Conservation (phyloP, 2,888 invertebrate genomes). For the Philereme vetulata region DNA sequence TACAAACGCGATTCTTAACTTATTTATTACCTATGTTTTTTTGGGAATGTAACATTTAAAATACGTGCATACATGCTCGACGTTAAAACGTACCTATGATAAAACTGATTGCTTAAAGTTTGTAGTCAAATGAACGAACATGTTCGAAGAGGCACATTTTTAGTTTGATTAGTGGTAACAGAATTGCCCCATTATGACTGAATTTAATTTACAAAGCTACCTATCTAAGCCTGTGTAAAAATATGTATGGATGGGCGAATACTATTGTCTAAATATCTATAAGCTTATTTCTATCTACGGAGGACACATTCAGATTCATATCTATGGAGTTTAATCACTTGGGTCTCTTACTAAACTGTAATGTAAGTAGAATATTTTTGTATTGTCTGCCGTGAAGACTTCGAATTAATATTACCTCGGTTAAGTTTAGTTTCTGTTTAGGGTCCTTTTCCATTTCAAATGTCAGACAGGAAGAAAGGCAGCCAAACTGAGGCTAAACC, state of each 20-base stretch:
- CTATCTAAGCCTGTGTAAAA: slow-evolving; percentile 76
- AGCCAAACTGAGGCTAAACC: too few relatives aligned
- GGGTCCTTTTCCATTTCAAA: too few relatives aligned
- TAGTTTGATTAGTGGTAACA: background rate
- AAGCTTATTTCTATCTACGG: slow-evolving; percentile 39
- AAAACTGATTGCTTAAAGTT: too few relatives aligned
- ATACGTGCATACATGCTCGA: too few relatives aligned
- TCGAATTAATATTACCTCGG: background rate
- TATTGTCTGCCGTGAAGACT: slow-evolving; percentile 6
- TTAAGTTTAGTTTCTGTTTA: too few relatives aligned
- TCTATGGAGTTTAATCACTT: background rate
- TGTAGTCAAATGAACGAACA: too few relatives aligned
- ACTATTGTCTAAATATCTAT: slow-evolving; percentile 45
- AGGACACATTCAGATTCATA: slow-evolving; percentile 16
- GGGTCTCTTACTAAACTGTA: background rate
- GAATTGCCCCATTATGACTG: slow-evolving; percentile 39
- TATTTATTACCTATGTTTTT: too few relatives aligned
- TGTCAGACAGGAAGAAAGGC: too few relatives aligned
- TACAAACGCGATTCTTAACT: too few relatives aligned
- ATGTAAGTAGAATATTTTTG: background rate
- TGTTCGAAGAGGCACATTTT: too few relatives aligned
- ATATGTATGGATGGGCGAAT: slow-evolving; percentile 55
- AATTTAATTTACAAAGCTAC: slow-evolving; percentile 69
- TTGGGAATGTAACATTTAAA: too few relatives aligned
- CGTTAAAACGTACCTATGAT: too few relatives aligned